Evolutionary conservation across 2,113 vertebrate species (phyloP).

Genomic region (Parus major): DNA sequence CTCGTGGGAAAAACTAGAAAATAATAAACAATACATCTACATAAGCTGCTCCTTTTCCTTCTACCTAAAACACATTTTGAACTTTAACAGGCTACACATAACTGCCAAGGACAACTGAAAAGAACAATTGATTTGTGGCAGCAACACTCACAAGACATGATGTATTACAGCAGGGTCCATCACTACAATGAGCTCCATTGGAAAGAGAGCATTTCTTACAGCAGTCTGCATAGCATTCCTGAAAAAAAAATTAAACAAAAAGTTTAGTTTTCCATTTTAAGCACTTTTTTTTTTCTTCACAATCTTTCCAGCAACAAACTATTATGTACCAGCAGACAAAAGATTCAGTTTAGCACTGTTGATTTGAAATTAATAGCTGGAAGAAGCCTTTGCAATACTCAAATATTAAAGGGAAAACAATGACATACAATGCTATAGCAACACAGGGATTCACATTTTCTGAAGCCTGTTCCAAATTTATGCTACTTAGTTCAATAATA

Average conservation of each 20-base stretch:
- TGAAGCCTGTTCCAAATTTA: not conserved
- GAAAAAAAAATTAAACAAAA: not conserved
- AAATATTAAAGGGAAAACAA: not conserved
- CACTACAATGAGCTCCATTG: conserved; percentile 94
- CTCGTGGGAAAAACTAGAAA: conserved; percentile 89
- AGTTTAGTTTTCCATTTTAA: not conserved
- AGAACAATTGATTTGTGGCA: not conserved
- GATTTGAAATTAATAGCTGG: not conserved
- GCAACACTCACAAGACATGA: conserved; percentile 85
- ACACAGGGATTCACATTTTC: not conserved
- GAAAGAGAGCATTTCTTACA: conserved; percentile 98
- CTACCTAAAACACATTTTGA: not conserved
- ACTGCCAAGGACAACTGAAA: not conserved
- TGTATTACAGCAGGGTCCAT: conserved; percentile 93
- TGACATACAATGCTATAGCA: not conserved
- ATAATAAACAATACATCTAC: not conserved
- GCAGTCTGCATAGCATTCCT: conserved; percentile 94
- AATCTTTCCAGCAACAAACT: not conserved
- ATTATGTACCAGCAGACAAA: not conserved
- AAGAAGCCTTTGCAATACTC: not conserved
- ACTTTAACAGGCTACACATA: not conserved
- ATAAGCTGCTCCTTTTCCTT: not conserved
- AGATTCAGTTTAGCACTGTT: not conserved
- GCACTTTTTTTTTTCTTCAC: not conserved
- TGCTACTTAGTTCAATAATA: not conserved